Conservation (phyloP, 2,113 vertebrate genomes). For the Sciurus niger region DNA sequence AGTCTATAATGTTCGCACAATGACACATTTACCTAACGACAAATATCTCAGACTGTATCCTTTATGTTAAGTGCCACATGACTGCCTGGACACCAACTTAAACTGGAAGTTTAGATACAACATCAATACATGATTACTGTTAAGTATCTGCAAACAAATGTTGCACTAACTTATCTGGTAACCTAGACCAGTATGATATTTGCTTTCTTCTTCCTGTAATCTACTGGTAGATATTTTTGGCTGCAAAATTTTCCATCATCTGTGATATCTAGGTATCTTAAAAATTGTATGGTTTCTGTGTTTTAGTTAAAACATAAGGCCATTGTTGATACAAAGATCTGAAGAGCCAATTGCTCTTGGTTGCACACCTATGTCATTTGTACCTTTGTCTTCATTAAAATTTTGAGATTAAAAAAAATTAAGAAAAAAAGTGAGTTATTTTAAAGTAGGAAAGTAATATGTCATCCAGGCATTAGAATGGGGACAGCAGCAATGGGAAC, state of each 20-base stretch:
- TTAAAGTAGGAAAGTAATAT: conserved; percentile 64
- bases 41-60: not conserved
- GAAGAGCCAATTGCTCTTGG: conserved; percentile 12
- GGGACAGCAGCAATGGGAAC: not conserved
- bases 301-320: not conserved
- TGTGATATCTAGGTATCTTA: not conserved
- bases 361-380: not conserved
- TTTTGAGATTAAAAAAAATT: not conserved
- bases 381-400: not conserved
- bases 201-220: not conserved
- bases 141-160: not conserved
- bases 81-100: not conserved
- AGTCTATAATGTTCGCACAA: not conserved
- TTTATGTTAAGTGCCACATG: not conserved
- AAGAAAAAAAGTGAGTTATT: not conserved
- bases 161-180: not conserved
- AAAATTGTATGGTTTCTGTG: conserved; percentile 7
- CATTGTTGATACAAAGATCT: not conserved
- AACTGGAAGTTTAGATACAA: conserved; percentile 29
- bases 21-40: not conserved
- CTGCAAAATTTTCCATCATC: not conserved
- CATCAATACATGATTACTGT: not conserved
- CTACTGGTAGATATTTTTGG: not conserved
- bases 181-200: not conserved
- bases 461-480: conserved; percentile 67